These are phyloP conservation scores for Drosophila mayaguana DNA, from an alignment of 2,888 invertebrate species.

Conservation along the genomic window DNA sequence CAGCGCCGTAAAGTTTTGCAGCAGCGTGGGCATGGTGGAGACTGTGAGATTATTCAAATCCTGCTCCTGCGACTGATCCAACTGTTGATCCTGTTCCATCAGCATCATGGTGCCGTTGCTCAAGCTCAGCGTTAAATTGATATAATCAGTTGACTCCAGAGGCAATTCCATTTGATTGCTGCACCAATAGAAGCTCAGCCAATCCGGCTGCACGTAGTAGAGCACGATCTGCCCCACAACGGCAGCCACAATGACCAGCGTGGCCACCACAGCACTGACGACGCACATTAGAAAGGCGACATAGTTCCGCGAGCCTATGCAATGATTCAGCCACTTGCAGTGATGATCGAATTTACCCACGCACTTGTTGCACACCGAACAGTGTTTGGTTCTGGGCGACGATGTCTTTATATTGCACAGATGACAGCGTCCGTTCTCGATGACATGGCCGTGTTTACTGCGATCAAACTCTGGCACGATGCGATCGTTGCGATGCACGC, in stretches of 20 bases:
- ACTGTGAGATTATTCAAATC: constrained; percentile 35
- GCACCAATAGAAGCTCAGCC: constrained; percentile 86
- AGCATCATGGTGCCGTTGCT: constrained; percentile 63
- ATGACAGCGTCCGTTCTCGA: constrained; percentile 97
- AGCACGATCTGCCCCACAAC: constrained; percentile 90
- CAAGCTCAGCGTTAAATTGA: constrained; percentile 68
- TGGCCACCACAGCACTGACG: constrained; percentile 90
- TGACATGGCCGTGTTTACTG: constrained; percentile 94
- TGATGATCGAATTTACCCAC: constrained; percentile 98
- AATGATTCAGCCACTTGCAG: constrained; percentile 99
- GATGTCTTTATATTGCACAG: constrained; percentile 93
- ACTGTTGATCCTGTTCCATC: constrained; percentile 46
- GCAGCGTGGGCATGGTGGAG: constrained; percentile 54
- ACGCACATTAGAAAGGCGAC: constrained; percentile 92
- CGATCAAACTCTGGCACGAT: constrained; percentile 95
- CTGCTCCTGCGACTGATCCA: constrained; percentile 4
- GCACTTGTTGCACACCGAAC: constrained; percentile 98
- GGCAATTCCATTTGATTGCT: constrained; percentile 21
- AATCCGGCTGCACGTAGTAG: constrained; percentile 87
- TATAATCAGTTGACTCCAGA: constrained; percentile 53
- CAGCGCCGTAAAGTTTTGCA: constrained; percentile 68
- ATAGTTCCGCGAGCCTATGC: constrained; percentile 96
- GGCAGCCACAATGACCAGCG: constrained; percentile 89
- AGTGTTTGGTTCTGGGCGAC: constrained; percentile 94
- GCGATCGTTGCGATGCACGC: constrained; percentile 86